phyloP scores from a whole-genome alignment of 64 coral and sea anemone species.

The Stichodactyla helianthus region DNA sequence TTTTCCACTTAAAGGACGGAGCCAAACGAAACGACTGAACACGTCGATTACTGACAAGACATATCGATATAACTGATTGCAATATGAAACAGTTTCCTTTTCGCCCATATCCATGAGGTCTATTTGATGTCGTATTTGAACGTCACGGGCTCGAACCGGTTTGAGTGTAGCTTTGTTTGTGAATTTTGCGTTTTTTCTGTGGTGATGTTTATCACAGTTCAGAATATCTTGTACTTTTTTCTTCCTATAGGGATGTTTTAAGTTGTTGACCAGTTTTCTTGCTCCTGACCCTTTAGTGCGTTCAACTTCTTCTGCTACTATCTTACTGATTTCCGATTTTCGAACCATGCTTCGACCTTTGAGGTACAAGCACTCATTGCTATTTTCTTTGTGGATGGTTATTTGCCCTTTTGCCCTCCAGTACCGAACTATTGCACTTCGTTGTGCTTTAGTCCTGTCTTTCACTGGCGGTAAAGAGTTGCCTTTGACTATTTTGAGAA shows the following conservation, averaged over 20 bases:
- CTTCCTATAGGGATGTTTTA: conserved; percentile 16
- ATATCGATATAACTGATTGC: too few species aligned
- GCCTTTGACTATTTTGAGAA: conserved; percentile 39
- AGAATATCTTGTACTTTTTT: conserved; percentile 39
- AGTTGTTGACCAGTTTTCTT: conserved; percentile 13
- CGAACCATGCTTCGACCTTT: conserved; percentile 14
- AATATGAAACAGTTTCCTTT: conserved; percentile 30
- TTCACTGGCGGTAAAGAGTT: conserved; percentile 21
- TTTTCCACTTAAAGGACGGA: too few species aligned
- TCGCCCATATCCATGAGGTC: conserved; percentile 55
- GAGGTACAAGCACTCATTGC: conserved; percentile 26
- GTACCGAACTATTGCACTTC: conserved; percentile 22
- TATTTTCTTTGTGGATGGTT: conserved; percentile 1
- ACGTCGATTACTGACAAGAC: too few species aligned
- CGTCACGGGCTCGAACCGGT: conserved; percentile 32
- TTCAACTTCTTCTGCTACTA: neutral
- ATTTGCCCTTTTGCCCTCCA: conserved; percentile 33
- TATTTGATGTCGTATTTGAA: conserved; percentile 44
- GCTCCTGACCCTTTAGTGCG: conserved; percentile 10
- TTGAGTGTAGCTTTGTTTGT: conserved; percentile 37
- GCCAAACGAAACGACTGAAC: too few species aligned
- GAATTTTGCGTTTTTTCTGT: conserved; percentile 31
- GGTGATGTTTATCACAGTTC: conserved; percentile 33
- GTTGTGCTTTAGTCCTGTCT: conserved; percentile 20
- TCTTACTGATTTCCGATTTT: conserved; percentile 1